Conservation (phyloP, 2,888 invertebrate species). For the Crioceris asparagi region DNA sequence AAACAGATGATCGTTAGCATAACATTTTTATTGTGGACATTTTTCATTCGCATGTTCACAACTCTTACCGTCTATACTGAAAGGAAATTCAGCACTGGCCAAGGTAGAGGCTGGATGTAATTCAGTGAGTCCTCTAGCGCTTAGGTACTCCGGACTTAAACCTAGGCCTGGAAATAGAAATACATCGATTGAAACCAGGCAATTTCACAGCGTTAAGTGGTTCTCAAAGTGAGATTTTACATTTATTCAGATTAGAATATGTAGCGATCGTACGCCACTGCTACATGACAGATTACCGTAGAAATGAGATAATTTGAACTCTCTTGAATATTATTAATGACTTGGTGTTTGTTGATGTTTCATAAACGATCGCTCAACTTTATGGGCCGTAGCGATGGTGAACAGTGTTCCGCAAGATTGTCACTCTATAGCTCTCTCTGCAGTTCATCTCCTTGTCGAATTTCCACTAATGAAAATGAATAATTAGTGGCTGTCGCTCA, state of each 20-base stretch:
- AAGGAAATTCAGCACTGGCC: constrained; percentile 80
- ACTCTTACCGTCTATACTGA: constrained; percentile 75
- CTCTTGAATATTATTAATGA: constrained; percentile 23
- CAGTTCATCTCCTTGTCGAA: too few species aligned
- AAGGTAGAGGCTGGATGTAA: constrained; percentile 56
- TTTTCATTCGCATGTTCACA: not conserved
- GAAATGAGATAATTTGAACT: constrained; percentile 24
- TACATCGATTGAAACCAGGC: not conserved
- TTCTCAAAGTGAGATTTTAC: too few species aligned
- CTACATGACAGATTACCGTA: constrained; percentile 24
- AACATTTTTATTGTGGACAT: not conserved
- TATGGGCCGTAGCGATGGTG: constrained; percentile 11
- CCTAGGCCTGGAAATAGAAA: constrained; percentile 42
- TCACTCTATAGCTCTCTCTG: too few species aligned
- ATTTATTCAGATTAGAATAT: too few species aligned
- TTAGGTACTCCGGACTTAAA: constrained; percentile 52
- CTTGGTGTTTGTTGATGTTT: constrained; percentile 19
- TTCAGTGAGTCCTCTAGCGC: constrained; percentile 42
- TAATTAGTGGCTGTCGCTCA: too few species aligned
- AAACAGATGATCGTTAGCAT: constrained; percentile 16
- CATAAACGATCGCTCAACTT: constrained; percentile 20
- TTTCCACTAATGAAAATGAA: too few species aligned
- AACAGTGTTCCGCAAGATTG: too few species aligned
- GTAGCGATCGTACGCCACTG: too few species aligned
- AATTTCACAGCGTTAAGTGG: too few species aligned